phyloP scores from a whole-genome alignment of 2,113 vertebrate species.

The Heterotis niloticus region DNA sequence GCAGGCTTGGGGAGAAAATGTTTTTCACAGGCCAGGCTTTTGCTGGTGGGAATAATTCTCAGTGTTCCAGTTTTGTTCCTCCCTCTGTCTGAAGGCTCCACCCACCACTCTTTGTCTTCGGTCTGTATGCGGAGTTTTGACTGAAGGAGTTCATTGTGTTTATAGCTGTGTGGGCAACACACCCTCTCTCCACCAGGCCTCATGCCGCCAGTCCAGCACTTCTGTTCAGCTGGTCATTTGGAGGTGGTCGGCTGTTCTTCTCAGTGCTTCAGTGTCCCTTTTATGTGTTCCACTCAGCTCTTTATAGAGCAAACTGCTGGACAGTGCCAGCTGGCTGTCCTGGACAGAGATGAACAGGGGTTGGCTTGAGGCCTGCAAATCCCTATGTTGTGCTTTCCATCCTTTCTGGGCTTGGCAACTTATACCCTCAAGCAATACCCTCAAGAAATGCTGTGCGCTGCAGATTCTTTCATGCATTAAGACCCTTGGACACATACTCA shows the following conservation, averaged over 20 bases:
- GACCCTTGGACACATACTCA: background rate
- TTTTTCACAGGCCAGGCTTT: conserved; percentile 41
- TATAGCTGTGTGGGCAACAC: conserved; percentile 31
- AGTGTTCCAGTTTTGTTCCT: conserved; percentile 32
- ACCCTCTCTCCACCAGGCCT: conserved; percentile 33
- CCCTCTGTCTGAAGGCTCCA: conserved; percentile 31
- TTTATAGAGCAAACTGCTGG: background rate
- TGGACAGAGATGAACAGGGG: conserved; percentile 1
- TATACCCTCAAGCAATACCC: background rate
- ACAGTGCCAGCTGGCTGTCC: conserved; percentile 9
- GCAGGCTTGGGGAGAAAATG: background rate
- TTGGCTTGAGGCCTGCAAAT: background rate
- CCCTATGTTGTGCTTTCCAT: background rate
- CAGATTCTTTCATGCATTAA: background rate
- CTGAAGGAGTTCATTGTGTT: conserved; percentile 21
- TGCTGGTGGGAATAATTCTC: conserved; percentile 40
- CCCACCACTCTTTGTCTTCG: conserved; percentile 41
- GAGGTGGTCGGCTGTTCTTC: background rate
- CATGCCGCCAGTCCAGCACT: conserved; percentile 1
- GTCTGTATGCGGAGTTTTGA: conserved; percentile 17
- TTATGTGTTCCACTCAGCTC: background rate
- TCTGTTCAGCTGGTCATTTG: background rate
- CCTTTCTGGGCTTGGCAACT: background rate
- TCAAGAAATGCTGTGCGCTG: background rate
- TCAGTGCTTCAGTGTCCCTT: conserved; percentile 11